A percentile compares a stretch with the other conserved stretches of the same genome.
phyloP scores from a whole-genome alignment of 2,888 invertebrate species.

The Kryphioiulus occultus region DNA sequence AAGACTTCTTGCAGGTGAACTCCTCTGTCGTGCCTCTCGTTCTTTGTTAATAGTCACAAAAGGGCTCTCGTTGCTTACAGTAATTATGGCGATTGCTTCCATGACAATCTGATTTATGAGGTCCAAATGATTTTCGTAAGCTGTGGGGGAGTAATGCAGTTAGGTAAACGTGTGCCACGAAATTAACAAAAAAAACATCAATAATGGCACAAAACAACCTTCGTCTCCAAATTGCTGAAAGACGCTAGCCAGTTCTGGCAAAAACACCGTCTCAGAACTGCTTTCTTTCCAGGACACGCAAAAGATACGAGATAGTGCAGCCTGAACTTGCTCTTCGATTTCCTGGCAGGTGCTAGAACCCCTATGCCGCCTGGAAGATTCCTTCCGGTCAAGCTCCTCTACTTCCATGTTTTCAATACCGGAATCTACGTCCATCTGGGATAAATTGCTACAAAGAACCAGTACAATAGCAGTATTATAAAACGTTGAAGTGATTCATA shows the following conservation, averaged over 20 bases:
- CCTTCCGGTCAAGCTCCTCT: slow-evolving; percentile 64
- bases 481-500: too few species aligned
- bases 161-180: too few species aligned
- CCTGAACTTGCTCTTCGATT: slow-evolving; percentile 60
- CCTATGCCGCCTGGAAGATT: slow-evolving; percentile 61
- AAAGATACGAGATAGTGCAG: slow-evolving; percentile 59
- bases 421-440: slow-evolving; percentile 72
- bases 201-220: not conserved
- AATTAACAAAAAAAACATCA: too few species aligned
- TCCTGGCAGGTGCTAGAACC: slow-evolving; percentile 60
- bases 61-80: slow-evolving; percentile 58
- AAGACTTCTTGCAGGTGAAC: slow-evolving; percentile 51
- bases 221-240: slow-evolving; percentile 50
- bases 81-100: slow-evolving; percentile 59
- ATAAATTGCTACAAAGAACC: slow-evolving; percentile 62
- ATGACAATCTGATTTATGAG: slow-evolving; percentile 61
- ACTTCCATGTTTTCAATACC: slow-evolving; percentile 80
- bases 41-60: slow-evolving; percentile 49
- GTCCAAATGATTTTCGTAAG: slow-evolving; percentile 57
- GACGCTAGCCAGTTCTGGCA: slow-evolving; percentile 58
- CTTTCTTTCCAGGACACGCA: slow-evolving; percentile 59
- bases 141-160: too few species aligned
- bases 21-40: slow-evolving; percentile 44
- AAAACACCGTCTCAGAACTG: slow-evolving; percentile 56
- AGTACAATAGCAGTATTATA: too few species aligned